Percentiles rank a stretch among this genome's conserved stretches.
These are phyloP conservation scores for Muschampia plurimacula DNA, from an alignment of 2,888 invertebrate species.

Conservation along the genomic window DNA sequence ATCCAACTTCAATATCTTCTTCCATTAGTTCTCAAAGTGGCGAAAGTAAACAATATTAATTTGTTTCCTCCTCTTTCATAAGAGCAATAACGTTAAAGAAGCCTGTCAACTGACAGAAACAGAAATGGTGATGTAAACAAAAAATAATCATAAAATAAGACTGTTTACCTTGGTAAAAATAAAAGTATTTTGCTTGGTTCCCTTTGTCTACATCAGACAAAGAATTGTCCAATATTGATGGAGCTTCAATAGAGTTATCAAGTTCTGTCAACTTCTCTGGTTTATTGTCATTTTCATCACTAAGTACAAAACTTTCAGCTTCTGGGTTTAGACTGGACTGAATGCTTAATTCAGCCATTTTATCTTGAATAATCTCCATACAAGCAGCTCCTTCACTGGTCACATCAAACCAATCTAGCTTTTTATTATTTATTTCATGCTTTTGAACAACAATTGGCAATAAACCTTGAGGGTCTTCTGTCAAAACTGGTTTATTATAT, in stretches of 20 bases:
- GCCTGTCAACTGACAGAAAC: too few species aligned
- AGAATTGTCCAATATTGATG: conserved; percentile 49
- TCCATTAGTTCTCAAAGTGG: too few species aligned
- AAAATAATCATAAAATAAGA: conserved; percentile 37
- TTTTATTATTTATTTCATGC: conserved; percentile 56
- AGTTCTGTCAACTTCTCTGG: conserved; percentile 65
- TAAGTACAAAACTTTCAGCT: conserved; percentile 61
- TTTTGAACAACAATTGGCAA: conserved; percentile 65
- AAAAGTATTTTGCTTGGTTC: conserved; percentile 87
- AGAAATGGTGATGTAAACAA: not conserved
- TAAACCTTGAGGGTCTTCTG: conserved; percentile 49
- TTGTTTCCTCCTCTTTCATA: too few species aligned
- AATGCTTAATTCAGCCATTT: conserved; percentile 56
- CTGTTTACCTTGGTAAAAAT: conserved; percentile 92
- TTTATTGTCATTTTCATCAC: conserved; percentile 56
- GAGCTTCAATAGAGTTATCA: conserved; percentile 54
- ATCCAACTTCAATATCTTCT: too few species aligned
- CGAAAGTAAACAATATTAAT: too few species aligned
- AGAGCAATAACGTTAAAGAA: too few species aligned
- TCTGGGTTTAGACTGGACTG: conserved; percentile 71
- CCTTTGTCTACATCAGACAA: conserved; percentile 70
- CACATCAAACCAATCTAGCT: conserved; percentile 77
- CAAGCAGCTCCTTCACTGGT: conserved; percentile 72
- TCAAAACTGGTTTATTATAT: conserved; percentile 52
- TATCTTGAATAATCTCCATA: conserved; percentile 59